Conservation (phyloP, 2,888 invertebrate species). For the Tenodera sinensis region DNA sequence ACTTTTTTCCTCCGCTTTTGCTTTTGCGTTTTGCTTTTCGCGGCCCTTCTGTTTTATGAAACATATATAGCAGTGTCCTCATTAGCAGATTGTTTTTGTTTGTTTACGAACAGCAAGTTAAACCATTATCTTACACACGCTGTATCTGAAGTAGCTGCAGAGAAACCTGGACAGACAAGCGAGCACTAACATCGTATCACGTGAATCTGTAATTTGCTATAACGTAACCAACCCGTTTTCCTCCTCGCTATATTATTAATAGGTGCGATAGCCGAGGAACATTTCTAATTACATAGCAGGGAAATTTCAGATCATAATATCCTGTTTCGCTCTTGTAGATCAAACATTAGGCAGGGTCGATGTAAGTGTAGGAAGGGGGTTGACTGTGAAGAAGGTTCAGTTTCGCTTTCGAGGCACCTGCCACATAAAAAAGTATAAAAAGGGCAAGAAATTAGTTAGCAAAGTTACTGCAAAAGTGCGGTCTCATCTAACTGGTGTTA, state of each 20-base stretch:
- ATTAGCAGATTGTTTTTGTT: not conserved
- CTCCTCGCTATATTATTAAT: not conserved
- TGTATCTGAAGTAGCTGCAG: not conserved
- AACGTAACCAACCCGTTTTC: not conserved
- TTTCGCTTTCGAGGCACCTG: not conserved
- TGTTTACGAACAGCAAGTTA: not conserved
- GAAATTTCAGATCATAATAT: not conserved
- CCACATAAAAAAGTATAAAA: not conserved
- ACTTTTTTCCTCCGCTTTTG: too few species aligned
- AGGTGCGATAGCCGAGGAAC: not conserved
- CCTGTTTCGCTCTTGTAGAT: not conserved
- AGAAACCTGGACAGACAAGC: not conserved
- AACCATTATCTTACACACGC: not conserved
- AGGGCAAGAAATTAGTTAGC: too few species aligned
- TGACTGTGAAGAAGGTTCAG: not conserved
- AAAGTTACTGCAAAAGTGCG: too few species aligned
- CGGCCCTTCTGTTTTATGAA: too few species aligned
- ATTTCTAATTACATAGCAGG: not conserved
- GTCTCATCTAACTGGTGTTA: too few species aligned
- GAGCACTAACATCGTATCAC: not conserved
- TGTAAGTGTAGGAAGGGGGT: not conserved
- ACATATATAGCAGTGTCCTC: too few species aligned
- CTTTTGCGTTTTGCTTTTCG: too few species aligned
- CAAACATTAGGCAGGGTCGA: not conserved
- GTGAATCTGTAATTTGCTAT: not conserved